A percentile compares a stretch with the other conserved stretches of the same genome.
Evolutionary conservation across 2,797 vertebrate genomes (phyloP).

Genomic region (Novumbra hubbsi): DNA sequence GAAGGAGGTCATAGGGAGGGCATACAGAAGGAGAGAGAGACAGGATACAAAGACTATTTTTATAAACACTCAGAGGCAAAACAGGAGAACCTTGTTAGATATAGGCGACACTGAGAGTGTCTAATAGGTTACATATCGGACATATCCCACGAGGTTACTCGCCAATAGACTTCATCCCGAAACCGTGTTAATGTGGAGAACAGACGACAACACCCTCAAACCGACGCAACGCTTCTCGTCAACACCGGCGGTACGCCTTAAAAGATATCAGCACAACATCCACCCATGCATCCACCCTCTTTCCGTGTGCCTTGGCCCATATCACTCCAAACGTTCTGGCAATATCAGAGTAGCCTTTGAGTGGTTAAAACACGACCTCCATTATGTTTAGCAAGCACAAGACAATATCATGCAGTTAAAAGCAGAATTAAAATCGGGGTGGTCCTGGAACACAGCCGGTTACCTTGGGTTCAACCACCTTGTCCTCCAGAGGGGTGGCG

Average conservation of each 20-base stretch:
- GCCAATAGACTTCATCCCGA: background rate
- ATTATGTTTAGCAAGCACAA: background rate
- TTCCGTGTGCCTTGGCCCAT: background rate
- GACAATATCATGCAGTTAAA: background rate
- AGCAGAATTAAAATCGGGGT: conserved; percentile 6
- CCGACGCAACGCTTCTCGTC: no score
- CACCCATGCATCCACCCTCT: background rate
- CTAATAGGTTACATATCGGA: background rate
- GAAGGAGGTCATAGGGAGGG: conserved; percentile 37
- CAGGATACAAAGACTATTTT: conserved; percentile 71
- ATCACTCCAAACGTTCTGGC: background rate
- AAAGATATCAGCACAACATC: background rate
- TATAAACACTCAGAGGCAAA: conserved; percentile 46
- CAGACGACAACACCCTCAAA: no score
- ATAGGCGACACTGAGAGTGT: background rate
- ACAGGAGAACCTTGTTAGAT: background rate
- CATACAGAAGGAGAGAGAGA: conserved; percentile 59
- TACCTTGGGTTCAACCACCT: conserved; percentile 74
- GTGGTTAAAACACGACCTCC: background rate
- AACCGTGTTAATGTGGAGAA: no score
- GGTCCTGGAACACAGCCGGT: conserved; percentile 3
- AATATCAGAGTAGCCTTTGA: background rate
- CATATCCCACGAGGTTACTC: background rate
- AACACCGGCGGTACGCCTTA: no score
- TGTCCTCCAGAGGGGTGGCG: conserved; percentile 58